phyloP scores from a whole-genome alignment of 2,113 vertebrate species.

The Rhineura floridana region DNA sequence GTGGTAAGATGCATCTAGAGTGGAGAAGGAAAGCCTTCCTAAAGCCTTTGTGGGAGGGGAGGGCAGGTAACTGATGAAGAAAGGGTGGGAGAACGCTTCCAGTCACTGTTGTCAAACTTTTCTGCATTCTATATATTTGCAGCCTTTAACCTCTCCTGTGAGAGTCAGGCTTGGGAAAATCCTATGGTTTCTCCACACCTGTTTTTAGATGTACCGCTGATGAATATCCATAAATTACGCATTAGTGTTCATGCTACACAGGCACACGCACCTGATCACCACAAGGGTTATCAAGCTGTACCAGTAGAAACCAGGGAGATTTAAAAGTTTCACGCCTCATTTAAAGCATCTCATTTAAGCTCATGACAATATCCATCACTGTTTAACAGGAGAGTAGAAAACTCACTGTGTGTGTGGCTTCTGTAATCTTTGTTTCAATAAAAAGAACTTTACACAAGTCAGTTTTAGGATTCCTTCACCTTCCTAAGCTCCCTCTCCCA shows the following conservation, averaged over 20 bases:
- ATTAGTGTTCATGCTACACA: neutral
- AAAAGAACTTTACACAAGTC: neutral
- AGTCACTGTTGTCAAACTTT: neutral
- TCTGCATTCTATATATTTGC: neutral
- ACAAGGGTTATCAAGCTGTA: neutral
- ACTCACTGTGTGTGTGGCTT: neutral
- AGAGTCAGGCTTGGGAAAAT: neutral
- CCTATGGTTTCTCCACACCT: neutral
- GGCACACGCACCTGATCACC: neutral
- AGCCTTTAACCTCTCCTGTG: neutral
- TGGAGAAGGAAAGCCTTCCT: neutral
- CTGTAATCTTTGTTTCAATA: too few species aligned
- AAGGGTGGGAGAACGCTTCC: neutral
- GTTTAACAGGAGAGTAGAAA: neutral
- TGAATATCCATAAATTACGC: neutral
- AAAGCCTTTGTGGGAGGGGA: neutral
- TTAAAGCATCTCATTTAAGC: neutral
- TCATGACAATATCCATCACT: neutral
- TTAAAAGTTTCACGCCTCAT: neutral
- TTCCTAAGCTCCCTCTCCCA: too few species aligned
- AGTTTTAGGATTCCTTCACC: neutral
- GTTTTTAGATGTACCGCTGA: neutral
- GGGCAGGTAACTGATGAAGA: neutral
- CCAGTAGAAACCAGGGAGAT: neutral
- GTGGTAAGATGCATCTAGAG: neutral